These are phyloP conservation scores for Athalia cordata DNA, from an alignment of 2,888 invertebrate genomes.

Conservation along the genomic window DNA sequence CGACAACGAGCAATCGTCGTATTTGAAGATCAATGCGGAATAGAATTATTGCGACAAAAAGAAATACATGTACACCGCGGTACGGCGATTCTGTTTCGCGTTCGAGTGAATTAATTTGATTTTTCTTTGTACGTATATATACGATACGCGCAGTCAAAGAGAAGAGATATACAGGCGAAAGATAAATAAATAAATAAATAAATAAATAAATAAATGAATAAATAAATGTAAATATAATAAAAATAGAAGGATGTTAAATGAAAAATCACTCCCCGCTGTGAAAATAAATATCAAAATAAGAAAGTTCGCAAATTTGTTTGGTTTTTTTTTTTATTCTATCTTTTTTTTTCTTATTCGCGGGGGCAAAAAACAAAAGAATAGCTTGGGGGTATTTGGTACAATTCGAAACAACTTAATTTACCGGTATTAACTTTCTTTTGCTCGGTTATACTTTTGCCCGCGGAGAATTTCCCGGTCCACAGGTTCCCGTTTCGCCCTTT, in stretches of 20 bases:
- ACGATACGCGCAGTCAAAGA: too few species aligned
- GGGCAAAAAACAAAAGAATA: slow-evolving; percentile 22
- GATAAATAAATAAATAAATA: not conserved
- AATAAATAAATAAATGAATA: too few species aligned
- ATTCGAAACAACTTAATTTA: slow-evolving; percentile 42
- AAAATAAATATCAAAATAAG: too few species aligned
- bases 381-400: slow-evolving; percentile 36
- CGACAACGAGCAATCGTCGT: too few species aligned
- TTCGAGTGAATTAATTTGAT: not conserved
- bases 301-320: slow-evolving; percentile 24
- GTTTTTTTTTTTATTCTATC: too few species aligned
- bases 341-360: not conserved
- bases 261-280: not conserved
- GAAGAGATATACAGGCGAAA: not conserved
- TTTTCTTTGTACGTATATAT: not conserved
- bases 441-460: slow-evolving; percentile 35
- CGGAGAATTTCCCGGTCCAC: slow-evolving; percentile 27
- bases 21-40: too few species aligned
- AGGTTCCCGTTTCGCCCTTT: slow-evolving; percentile 2
- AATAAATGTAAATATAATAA: not conserved
- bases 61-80: not conserved
- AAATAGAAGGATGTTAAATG: not conserved
- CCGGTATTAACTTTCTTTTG: slow-evolving; percentile 40
- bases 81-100: not conserved
- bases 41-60: not conserved